phyloP scores from a whole-genome alignment of 2,888 invertebrate species.

The Girardia tigrina region DNA sequence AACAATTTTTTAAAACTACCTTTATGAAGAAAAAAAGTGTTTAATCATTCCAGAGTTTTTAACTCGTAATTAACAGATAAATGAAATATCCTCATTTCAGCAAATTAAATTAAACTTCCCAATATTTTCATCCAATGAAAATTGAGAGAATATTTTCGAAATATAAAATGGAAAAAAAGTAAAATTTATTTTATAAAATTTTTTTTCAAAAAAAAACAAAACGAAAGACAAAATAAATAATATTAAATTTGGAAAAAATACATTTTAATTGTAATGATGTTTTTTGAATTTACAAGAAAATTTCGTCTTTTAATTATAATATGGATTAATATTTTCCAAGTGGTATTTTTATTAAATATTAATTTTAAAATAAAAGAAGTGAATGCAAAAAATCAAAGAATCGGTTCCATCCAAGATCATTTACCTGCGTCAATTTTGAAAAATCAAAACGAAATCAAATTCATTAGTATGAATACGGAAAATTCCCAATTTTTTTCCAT shows the following conservation, averaged over 20 bases:
- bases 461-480: neutral
- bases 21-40: neutral
- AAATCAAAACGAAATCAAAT: neutral
- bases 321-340: neutral
- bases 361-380: neutral
- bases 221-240: no score
- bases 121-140: neutral
- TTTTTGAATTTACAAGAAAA: no score
- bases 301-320: neutral
- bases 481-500: neutral
- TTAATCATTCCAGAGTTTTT: neutral
- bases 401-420: neutral
- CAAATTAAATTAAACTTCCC: neutral
- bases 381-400: neutral
- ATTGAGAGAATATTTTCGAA: neutral
- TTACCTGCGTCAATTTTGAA: neutral
- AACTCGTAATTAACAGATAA: neutral
- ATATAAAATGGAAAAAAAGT: neutral
- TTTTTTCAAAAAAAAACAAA: no score
- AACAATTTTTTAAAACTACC: no score
- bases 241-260: no score
- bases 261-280: no score
- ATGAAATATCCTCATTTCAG: neutral
- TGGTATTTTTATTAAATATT: neutral
- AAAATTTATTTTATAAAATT: no score